Base-by-base conservation (phyloP, 2,797 vertebrate genomes). In the Eulemur albifrons region DNA sequence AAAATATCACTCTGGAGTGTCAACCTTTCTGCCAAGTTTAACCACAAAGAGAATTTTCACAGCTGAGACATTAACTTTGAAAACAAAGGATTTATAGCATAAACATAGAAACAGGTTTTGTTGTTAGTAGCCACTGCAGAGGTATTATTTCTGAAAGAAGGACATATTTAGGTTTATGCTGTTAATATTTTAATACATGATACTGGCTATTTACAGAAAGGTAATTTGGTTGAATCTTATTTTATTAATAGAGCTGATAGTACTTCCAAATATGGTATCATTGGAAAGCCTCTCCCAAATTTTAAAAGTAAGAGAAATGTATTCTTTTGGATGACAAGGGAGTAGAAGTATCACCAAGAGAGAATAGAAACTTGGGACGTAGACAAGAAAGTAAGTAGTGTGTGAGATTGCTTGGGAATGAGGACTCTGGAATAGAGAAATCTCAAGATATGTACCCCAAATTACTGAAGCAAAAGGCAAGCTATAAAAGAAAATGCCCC, bases 81-180 rank as follows among this genome's bases (percentile, higher is more conserved):
- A 95, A 97, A 97, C 93, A 97, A 97, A 61, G 21, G 72, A 97
- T 97, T 98, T 98, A 89, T 1, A 97, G 48, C 72, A 89, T 86
- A 97, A 97, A 97, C 96, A 97, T 23, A 86, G 76, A 96, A 96
- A 92, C 23, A 90, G 76, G 54, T 88, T 97, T 93, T 82, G 61
- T 94, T 73, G 48, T 69, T 94, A 83, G 65, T 79, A 86, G 50
- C 72, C 57, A 6, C 6, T 45, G 25, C 3, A 93, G 67, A 5
- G 25, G 0, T 12, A 90, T 45, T 94, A 38, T 73, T 70, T 45
- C 88, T 96, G 10, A 5, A 95, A 90, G 61, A 87, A 3, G 43
- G 17, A 35, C 6, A 59, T 45, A 77, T 85, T 82, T 92, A 50
- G 23, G 21, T 86, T 90, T 93, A 70, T 76, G 76, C 76, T 15